Conservation (phyloP, 2,888 invertebrate genomes). For the Caenorhabditis imperialis region DNA sequence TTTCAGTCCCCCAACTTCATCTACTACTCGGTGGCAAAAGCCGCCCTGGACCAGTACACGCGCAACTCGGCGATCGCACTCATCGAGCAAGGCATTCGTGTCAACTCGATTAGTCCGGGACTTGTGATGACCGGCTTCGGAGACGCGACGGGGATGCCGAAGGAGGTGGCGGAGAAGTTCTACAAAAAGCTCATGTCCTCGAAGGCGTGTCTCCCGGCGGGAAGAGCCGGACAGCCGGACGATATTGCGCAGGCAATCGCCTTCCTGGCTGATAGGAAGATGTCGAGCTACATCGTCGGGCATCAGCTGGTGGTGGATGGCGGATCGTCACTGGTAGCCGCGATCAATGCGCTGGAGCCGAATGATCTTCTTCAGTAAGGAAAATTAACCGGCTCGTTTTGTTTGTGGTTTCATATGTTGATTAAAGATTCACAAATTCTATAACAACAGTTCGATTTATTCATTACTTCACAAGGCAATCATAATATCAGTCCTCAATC, state of each 20-base stretch:
- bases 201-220: too few relatives aligned
- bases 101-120: conserved; percentile 24
- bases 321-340: conserved; percentile 18
- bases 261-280: conserved; percentile 22
- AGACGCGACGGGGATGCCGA: conserved; percentile 10
- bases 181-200: too few relatives aligned
- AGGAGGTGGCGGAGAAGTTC: conserved; percentile 5
- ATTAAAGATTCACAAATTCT: too few relatives aligned
- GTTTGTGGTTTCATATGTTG: too few relatives aligned
- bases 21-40: conserved; percentile 33
- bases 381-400: background rate
- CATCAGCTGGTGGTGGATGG: conserved; percentile 29
- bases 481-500: too few relatives aligned
- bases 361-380: too few relatives aligned
- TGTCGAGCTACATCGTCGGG: conserved; percentile 21
- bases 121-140: conserved; percentile 11
- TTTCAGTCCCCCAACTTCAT: conserved; percentile 21
- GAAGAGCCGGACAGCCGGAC: conserved; percentile 16
- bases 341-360: conserved; percentile 22
- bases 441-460: too few relatives aligned
- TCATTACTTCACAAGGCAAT: too few relatives aligned
- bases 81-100: conserved; percentile 33
- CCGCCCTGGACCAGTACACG: conserved; percentile 43
- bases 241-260: conserved; percentile 31
- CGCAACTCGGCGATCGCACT: conserved; percentile 18